Percentiles rank a stretch among this genome's conserved stretches.
These are phyloP conservation scores for Heliconius congener DNA, from an alignment of 1,140 invertebrate species.

Conservation along the genomic window DNA sequence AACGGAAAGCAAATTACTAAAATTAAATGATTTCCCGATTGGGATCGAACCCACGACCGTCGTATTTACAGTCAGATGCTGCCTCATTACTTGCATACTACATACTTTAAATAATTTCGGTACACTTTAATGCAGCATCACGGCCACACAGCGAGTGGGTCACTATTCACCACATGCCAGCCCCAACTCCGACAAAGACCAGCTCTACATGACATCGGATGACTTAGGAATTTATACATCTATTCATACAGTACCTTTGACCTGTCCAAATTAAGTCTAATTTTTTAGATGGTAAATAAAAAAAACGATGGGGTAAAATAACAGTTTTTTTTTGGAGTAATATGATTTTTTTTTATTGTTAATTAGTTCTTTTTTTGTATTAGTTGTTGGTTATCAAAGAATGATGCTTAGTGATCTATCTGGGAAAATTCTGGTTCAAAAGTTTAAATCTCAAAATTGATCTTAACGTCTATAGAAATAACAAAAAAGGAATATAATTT, in stretches of 20 bases:
- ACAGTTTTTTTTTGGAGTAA: background rate
- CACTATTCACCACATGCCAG: conserved; percentile 60
- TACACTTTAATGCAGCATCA: conserved; percentile 56
- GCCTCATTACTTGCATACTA: background rate
- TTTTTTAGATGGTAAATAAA: background rate
- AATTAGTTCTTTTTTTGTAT: no score
- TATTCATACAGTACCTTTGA: conserved; percentile 9
- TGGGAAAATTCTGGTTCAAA: no score
- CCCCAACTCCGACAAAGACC: conserved; percentile 37
- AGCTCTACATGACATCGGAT: conserved; percentile 45
- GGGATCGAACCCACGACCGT: no score
- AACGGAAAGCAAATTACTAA: no score
- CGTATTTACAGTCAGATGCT: no score
- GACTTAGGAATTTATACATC: conserved; percentile 54
- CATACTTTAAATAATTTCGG: background rate
- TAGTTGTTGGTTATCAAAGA: no score
- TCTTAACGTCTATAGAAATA: background rate
- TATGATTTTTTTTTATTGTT: background rate
- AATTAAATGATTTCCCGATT: no score
- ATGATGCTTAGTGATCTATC: no score
- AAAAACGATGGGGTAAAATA: background rate
- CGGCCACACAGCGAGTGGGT: conserved; percentile 67
- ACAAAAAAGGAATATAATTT: background rate
- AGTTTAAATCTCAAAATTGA: background rate
- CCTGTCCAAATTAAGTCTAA: background rate